These are phyloP conservation scores for Athripsodes cinereus DNA, from an alignment of 2,888 invertebrate genomes.

Conservation along the genomic window DNA sequence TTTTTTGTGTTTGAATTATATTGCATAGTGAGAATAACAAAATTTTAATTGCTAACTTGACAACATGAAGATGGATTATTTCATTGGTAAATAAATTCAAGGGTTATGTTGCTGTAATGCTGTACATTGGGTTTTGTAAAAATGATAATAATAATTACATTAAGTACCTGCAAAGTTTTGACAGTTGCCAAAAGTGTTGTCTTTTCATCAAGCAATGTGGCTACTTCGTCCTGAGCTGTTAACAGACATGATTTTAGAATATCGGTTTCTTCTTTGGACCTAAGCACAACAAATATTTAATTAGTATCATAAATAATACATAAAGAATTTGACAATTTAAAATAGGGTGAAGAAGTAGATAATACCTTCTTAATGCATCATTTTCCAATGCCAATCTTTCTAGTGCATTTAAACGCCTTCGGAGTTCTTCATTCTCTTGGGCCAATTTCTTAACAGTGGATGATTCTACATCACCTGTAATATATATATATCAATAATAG, in stretches of 20 bases:
- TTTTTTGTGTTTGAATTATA: no score
- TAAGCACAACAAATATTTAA: conserved; percentile 11
- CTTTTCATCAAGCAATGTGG: conserved; percentile 66
- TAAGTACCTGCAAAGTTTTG: conserved; percentile 57
- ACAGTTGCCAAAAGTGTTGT: conserved; percentile 65
- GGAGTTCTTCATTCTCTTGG: conserved; percentile 49
- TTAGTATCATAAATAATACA: no score
- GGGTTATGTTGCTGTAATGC: neutral
- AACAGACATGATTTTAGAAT: conserved; percentile 52
- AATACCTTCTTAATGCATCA: conserved; percentile 27
- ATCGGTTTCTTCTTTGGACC: conserved; percentile 38
- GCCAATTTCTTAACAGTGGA: conserved; percentile 43
- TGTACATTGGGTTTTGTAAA: neutral
- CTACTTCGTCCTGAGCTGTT: conserved; percentile 71
- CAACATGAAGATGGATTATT: no score
- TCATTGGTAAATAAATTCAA: no score
- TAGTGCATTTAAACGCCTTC: conserved; percentile 42
- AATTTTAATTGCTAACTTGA: no score
- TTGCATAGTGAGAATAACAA: no score
- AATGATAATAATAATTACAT: neutral
- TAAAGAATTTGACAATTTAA: no score
- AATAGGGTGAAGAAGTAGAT: no score
- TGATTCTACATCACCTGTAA: conserved; percentile 35
- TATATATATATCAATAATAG: no score
- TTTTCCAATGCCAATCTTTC: conserved; percentile 52